Evolutionary conservation across 2,113 vertebrate species (phyloP).

Genomic region (Corythornis madagascariensis): DNA sequence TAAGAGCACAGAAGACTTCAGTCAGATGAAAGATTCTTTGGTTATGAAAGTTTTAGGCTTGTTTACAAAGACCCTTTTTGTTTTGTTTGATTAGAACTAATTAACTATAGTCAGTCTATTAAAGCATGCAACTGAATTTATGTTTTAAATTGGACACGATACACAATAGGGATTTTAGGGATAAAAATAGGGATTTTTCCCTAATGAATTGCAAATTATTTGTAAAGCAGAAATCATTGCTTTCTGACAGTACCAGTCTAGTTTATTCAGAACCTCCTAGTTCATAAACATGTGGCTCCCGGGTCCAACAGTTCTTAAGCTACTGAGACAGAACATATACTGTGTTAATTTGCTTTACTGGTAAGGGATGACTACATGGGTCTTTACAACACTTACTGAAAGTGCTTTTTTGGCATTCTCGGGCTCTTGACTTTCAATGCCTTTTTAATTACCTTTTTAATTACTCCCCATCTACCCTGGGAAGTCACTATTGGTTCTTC

Average conservation of each 20-base stretch:
- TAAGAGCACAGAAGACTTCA: not conserved
- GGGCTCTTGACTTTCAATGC: not conserved
- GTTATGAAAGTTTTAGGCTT: not conserved
- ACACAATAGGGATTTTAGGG: not conserved
- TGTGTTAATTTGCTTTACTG: conserved; percentile 11
- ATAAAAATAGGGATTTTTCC: not conserved
- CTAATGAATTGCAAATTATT: not conserved
- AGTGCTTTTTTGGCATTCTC: not conserved
- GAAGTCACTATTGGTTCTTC: not conserved
- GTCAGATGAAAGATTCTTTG: not conserved
- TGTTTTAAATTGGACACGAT: not conserved
- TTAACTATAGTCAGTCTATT: not conserved
- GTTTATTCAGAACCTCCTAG: conserved; percentile 41
- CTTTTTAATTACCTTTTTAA: conserved; percentile 9
- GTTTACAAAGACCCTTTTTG: not conserved
- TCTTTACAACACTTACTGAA: not conserved
- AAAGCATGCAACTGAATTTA: not conserved
- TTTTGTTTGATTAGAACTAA: not conserved
- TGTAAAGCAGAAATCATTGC: conserved; percentile 12
- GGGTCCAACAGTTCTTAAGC: not conserved
- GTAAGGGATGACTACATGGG: not conserved
- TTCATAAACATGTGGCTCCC: not conserved
- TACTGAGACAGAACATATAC: conserved; percentile 7
- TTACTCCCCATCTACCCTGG: not conserved
- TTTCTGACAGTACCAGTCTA: not conserved